phyloP scores from a whole-genome alignment of 2,888 invertebrate genomes.

The Tenthredo scrophulariae region DNA sequence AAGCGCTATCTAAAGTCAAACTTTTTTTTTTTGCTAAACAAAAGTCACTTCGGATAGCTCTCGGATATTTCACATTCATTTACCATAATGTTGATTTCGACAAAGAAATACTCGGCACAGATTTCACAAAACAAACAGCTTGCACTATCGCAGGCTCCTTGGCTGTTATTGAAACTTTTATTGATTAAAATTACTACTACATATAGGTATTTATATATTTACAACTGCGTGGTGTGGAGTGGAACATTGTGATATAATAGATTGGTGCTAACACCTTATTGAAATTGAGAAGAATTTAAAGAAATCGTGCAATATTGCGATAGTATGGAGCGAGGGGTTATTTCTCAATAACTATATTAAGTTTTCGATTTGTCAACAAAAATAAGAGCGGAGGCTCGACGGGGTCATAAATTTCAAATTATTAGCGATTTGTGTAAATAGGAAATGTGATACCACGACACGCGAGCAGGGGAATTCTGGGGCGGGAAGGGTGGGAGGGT shows the following conservation, averaged over 20 bases:
- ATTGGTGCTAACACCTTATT: constrained; percentile 79
- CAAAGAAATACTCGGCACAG: constrained; percentile 70
- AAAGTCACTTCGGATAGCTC: constrained; percentile 46
- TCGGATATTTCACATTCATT: constrained; percentile 51
- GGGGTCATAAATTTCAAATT: constrained; percentile 41
- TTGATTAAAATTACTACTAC: constrained; percentile 66
- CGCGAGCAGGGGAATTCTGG: not conserved
- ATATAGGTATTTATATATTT: constrained; percentile 78
- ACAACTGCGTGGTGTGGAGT: constrained; percentile 78
- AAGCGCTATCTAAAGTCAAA: constrained; percentile 37
- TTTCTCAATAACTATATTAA: constrained; percentile 70
- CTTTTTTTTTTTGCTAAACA: constrained; percentile 1
- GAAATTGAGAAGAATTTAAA: constrained; percentile 77
- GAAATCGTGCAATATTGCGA: constrained; percentile 77
- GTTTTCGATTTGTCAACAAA: constrained; percentile 61
- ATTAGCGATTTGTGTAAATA: constrained; percentile 47
- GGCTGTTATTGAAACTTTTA: constrained; percentile 73
- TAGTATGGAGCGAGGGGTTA: constrained; percentile 71
- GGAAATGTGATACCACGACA: constrained; percentile 50
- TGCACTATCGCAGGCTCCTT: constrained; percentile 65
- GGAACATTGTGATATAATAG: constrained; percentile 79
- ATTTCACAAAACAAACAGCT: constrained; percentile 59
- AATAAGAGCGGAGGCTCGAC: constrained; percentile 37
- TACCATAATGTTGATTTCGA: constrained; percentile 30
- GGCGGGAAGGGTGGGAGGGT: not conserved